Evolutionary conservation across 2,113 vertebrate genomes (phyloP).

Genomic region (Apteryx mantelli): DNA sequence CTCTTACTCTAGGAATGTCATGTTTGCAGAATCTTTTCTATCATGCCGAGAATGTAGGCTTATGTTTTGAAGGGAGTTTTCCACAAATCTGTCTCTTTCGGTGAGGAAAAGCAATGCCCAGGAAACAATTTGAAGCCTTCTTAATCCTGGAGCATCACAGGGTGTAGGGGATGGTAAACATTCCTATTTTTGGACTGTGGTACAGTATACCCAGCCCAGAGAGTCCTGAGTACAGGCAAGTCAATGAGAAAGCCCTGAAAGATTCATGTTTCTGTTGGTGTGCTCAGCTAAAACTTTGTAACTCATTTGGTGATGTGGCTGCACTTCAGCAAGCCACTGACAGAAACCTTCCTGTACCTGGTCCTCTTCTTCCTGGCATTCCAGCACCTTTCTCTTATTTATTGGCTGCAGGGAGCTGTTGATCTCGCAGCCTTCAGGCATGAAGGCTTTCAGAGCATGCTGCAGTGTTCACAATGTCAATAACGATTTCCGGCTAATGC

Average conservation of each 20-base stretch:
- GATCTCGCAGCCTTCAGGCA: neutral
- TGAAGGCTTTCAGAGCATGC: neutral
- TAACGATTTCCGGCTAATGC: constrained; percentile 6
- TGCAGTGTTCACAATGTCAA: constrained; percentile 18
- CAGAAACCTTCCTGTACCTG: neutral
- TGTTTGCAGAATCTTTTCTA: neutral
- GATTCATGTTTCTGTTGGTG: neutral
- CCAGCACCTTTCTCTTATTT: neutral
- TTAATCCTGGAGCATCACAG: neutral
- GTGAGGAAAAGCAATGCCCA: neutral
- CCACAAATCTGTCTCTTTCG: neutral
- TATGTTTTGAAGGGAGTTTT: neutral
- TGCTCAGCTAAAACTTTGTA: neutral
- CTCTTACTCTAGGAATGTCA: neutral
- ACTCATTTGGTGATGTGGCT: neutral
- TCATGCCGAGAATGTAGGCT: neutral
- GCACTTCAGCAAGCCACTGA: neutral
- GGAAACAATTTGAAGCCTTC: neutral
- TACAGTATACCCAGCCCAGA: neutral
- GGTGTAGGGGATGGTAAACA: neutral
- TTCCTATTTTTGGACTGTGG: neutral
- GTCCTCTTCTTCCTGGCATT: neutral
- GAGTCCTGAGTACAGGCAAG: neutral
- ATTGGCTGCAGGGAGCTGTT: neutral
- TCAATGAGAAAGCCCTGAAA: neutral